Evolutionary conservation across 2,888 invertebrate genomes (phyloP).

Genomic region (Formica aserva): DNA sequence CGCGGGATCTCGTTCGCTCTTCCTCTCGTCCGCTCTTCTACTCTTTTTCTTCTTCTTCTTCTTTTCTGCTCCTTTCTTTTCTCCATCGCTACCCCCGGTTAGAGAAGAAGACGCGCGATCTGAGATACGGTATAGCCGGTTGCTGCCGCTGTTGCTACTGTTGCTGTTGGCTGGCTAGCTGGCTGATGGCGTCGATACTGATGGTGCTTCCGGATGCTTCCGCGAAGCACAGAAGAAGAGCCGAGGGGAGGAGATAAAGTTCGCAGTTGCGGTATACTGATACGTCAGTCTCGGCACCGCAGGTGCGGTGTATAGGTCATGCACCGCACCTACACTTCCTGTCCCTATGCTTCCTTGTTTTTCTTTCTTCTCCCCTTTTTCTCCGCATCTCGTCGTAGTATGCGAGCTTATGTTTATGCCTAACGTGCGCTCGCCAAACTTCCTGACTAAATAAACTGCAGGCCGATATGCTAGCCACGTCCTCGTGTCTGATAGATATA

Average conservation of each 20-base stretch:
- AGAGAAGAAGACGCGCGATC: conserved; percentile 50
- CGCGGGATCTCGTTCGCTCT: conserved; percentile 57
- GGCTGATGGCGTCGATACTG: conserved; percentile 61
- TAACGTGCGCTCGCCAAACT: conserved; percentile 68
- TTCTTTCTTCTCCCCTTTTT: background rate
- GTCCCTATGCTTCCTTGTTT: conserved; percentile 8
- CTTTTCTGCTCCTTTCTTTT: background rate
- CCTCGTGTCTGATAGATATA: conserved; percentile 62
- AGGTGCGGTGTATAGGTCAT: conserved; percentile 71
- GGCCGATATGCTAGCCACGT: conserved; percentile 73
- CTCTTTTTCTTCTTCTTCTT: background rate
- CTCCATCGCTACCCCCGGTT: conserved; percentile 27
- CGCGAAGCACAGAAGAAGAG: conserved; percentile 2
- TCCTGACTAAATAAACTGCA: conserved; percentile 80
- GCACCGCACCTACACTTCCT: conserved; percentile 23
- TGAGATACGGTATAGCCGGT: conserved; percentile 27
- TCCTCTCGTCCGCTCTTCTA: conserved; percentile 2
- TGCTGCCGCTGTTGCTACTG: conserved; percentile 43
- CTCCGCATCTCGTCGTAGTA: conserved; percentile 1
- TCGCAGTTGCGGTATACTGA: conserved; percentile 75
- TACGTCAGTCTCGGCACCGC: conserved; percentile 68
- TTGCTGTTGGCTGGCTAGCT: conserved; percentile 54
- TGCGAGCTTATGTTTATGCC: conserved; percentile 20
- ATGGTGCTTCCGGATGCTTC: conserved; percentile 33
- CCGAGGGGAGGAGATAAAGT: conserved; percentile 74